Evolutionary conservation across 2,888 invertebrate species (phyloP).

Genomic region (Sphaerophoria rueppellii): DNA sequence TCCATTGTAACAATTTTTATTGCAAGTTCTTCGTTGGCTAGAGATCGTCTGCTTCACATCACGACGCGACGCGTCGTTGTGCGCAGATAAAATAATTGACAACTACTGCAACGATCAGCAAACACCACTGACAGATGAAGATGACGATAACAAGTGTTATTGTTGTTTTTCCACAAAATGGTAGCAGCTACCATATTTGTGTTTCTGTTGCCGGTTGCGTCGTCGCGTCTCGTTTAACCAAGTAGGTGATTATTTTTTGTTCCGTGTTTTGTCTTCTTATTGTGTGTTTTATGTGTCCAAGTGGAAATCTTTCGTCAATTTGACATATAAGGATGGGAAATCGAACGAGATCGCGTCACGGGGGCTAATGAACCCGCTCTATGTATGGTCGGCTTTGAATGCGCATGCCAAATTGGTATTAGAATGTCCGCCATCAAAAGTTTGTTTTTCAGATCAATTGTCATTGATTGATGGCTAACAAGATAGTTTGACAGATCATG

Average conservation of each 20-base stretch:
- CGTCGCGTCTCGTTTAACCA: slow-evolving; percentile 29
- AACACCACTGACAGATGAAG: slow-evolving; percentile 53
- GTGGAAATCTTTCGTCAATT: slow-evolving; percentile 44
- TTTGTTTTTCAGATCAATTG: slow-evolving; percentile 40
- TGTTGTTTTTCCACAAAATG: slow-evolving; percentile 58
- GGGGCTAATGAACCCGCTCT: slow-evolving; percentile 41
- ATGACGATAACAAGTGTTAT: slow-evolving; percentile 71
- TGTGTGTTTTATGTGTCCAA: not conserved
- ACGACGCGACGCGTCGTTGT: not conserved
- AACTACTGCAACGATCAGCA: slow-evolving; percentile 35
- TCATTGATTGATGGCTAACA: slow-evolving; percentile 56
- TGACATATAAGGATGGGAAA: slow-evolving; percentile 65
- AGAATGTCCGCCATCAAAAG: slow-evolving; percentile 38
- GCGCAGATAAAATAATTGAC: slow-evolving; percentile 70
- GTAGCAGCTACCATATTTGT: slow-evolving; percentile 66
- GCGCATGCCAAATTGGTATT: slow-evolving; percentile 51
- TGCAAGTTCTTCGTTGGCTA: slow-evolving; percentile 35
- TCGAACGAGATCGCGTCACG: slow-evolving; percentile 54
- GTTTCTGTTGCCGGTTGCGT: slow-evolving; percentile 46
- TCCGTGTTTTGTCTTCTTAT: slow-evolving; percentile 10
- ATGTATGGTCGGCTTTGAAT: not conserved
- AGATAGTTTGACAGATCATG: slow-evolving; percentile 42
- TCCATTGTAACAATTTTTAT: slow-evolving; percentile 45
- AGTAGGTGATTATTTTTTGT: slow-evolving; percentile 64
- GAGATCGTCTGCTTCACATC: not conserved